A percentile compares a stretch with the other conserved stretches of the same genome.
These are phyloP conservation scores for Subanguina moxae DNA, from an alignment of 1,140 invertebrate genomes.

Conservation along the genomic window DNA sequence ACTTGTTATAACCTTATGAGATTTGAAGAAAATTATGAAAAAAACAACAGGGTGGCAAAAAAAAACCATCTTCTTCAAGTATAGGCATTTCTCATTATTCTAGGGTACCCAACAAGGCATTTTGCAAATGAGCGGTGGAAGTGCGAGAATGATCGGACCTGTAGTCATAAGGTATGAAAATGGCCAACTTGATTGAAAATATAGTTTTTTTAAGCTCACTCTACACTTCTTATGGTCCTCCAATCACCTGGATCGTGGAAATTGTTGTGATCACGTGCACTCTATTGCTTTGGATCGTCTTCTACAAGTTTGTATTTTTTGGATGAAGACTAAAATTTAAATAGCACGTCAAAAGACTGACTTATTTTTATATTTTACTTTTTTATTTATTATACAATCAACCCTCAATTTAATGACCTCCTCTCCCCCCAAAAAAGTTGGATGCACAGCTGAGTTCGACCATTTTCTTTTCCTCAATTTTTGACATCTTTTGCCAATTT, in stretches of 20 bases:
- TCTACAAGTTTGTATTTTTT: constrained; percentile 17
- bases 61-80: too few species aligned
- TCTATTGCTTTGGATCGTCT: constrained; percentile 33
- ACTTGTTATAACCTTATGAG: too few species aligned
- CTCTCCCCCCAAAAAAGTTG: too few species aligned
- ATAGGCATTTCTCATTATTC: too few species aligned
- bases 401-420: too few species aligned
- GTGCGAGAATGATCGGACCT: constrained; percentile 43
- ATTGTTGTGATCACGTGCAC: constrained; percentile 25
- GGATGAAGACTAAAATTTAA: background rate
- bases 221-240: constrained; percentile 31
- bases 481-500: too few species aligned
- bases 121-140: constrained; percentile 36
- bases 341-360: too few species aligned
- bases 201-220: constrained; percentile 31
- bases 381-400: too few species aligned
- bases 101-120: constrained; percentile 44
- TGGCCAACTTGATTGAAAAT: background rate
- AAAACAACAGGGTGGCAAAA: too few species aligned
- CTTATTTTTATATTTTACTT: background rate
- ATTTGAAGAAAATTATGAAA: too few species aligned
- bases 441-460: too few species aligned
- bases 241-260: constrained; percentile 20
- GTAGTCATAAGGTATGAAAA: constrained; percentile 31
- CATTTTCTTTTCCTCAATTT: too few species aligned